Evolutionary conservation across 1,140 invertebrate species (phyloP).

Genomic region (Drepana arcuata): DNA sequence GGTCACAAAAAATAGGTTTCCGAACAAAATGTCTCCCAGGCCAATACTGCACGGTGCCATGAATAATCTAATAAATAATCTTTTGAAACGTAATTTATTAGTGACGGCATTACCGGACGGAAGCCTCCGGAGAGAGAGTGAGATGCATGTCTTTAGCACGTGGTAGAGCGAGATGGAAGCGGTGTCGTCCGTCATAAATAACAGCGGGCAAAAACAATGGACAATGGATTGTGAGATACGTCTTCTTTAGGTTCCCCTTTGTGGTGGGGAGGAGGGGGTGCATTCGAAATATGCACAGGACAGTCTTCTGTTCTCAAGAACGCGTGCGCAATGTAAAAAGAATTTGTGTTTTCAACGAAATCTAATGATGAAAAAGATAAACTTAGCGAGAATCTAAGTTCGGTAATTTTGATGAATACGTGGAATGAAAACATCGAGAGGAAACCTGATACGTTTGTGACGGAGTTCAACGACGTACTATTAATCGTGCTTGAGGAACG

Average conservation of each 20-base stretch:
- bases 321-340: conserved; percentile 42
- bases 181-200: conserved; percentile 64
- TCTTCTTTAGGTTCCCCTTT: conserved; percentile 55
- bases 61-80: conserved; percentile 72
- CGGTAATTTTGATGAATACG: too few species aligned
- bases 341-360: too few species aligned
- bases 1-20: conserved; percentile 12
- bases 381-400: too few species aligned
- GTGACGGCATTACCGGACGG: conserved; percentile 54
- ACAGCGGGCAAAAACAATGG: conserved; percentile 67
- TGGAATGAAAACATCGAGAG: too few species aligned
- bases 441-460: too few species aligned
- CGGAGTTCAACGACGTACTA: too few species aligned
- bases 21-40: conserved; percentile 56
- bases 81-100: conserved; percentile 65
- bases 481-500: too few species aligned
- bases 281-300: conserved; percentile 23
- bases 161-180: conserved; percentile 24
- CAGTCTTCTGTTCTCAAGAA: conserved; percentile 21
- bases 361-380: too few species aligned
- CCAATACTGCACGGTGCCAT: conserved; percentile 62
- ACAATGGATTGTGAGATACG: conserved; percentile 67
- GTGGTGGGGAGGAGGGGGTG: conserved; percentile 13
- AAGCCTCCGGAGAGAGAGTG: conserved; percentile 37
- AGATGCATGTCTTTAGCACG: conserved; percentile 17